Conservation (phyloP, 53 echinoderm and acorn worm genomes). For the Astropecten irregularis region DNA sequence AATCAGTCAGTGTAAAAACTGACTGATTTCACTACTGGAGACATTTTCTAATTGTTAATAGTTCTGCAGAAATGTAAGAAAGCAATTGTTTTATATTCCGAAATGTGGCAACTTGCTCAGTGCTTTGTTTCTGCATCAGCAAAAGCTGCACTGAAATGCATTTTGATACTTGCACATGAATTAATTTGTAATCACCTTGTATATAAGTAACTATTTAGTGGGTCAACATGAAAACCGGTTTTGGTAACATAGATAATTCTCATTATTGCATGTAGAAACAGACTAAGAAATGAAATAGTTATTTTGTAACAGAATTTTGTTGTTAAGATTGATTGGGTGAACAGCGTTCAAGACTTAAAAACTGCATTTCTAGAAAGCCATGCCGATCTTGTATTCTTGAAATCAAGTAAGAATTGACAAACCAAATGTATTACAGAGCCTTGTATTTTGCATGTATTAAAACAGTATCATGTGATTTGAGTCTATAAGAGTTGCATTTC, state of each 20-base stretch:
- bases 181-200: conserved; percentile 42
- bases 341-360: too few relatives aligned
- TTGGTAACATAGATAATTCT: conserved; percentile 21
- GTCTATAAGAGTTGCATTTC: too few relatives aligned
- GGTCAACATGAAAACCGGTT: not conserved
- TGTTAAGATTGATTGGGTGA: too few relatives aligned
- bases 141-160: not conserved
- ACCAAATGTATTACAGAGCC: conserved; percentile 16
- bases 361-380: too few relatives aligned
- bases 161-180: conserved; percentile 15
- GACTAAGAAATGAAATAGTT: not conserved
- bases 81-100: not conserved
- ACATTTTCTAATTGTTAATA: too few relatives aligned
- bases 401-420: conserved; percentile 5
- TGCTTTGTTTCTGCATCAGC: not conserved
- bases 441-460: conserved; percentile 64
- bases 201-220: conserved; percentile 35
- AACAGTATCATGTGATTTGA: conserved; percentile 2
- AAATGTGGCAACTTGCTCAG: not conserved
- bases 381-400: conserved; percentile 13
- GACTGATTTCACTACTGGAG: not conserved
- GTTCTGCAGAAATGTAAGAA: too few relatives aligned
- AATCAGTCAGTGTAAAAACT: not conserved
- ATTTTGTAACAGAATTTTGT: not conserved
- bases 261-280: conserved; percentile 36